Percentiles rank a stretch among this genome's conserved stretches.
Evolutionary conservation across 2,888 invertebrate species (phyloP).

Genomic region (Pandemis heparana): DNA sequence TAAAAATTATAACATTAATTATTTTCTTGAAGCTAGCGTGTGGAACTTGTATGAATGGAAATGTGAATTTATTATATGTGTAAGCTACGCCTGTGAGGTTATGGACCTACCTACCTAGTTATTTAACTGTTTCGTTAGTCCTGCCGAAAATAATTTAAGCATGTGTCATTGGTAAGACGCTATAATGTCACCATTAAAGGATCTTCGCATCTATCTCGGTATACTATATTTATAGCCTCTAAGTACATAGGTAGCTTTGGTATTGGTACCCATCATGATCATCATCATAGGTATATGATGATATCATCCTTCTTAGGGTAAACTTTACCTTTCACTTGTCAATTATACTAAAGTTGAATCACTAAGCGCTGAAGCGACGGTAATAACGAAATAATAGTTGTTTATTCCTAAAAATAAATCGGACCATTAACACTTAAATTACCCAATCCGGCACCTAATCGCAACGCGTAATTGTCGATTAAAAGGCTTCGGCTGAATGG

Average conservation of each 20-base stretch:
- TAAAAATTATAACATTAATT: neutral
- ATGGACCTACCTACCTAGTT: too few relatives aligned
- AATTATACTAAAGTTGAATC: slow-evolving; percentile 5
- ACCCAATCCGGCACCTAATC: slow-evolving; percentile 12
- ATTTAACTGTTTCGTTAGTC: too few relatives aligned
- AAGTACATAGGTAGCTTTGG: too few relatives aligned
- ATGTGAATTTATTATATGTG: neutral
- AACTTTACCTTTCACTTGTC: neutral
- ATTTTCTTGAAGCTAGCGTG: neutral
- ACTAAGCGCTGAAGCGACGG: slow-evolving; percentile 32
- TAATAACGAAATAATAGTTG: slow-evolving; percentile 13
- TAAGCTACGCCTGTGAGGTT: too few relatives aligned
- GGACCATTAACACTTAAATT: neutral
- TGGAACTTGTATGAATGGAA: neutral
- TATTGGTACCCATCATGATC: too few relatives aligned
- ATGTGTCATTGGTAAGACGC: too few relatives aligned
- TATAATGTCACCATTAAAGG: too few relatives aligned
- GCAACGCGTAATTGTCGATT: slow-evolving; percentile 27
- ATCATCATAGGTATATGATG: too few relatives aligned
- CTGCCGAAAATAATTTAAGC: too few relatives aligned
- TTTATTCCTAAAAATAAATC: slow-evolving; percentile 24
- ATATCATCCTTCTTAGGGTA: too few relatives aligned
- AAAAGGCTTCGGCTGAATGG: slow-evolving; percentile 10
- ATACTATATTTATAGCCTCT: too few relatives aligned
- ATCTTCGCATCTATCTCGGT: too few relatives aligned